Evolutionary conservation across 2,113 vertebrate species (phyloP), one percentile per base, ranked within the genome.

Genomic region (Leptocoma aspasia): DNA sequence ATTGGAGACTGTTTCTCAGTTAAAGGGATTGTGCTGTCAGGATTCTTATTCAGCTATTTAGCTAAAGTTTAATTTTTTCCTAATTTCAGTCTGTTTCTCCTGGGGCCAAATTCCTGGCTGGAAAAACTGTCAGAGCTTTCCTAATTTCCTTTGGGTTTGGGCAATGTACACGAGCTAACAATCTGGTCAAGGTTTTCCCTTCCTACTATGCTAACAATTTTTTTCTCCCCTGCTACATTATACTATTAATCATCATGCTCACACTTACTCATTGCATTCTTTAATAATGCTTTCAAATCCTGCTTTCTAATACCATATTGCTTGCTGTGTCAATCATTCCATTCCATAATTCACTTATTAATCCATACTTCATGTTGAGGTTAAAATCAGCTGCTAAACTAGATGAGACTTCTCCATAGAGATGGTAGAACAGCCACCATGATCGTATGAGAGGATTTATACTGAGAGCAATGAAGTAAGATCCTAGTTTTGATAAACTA

Each of bases 281-380:
- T 71, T 93, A 93, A 86, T 94, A 90, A 90, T 1, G 1, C 28
- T 90, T 93, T 91, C 75, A 73, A 56, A 94, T 93, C 42, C 59
- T 0, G 0, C 39, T 84, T 92, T 86, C 65, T 79, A 65, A 89
- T 70, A 80, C 22, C 15, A 31, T 66, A 73, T 63, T 83, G 20
- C 75, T 92, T 70, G 13, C 52, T 42, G 31, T 82, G 96, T 96
- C 94, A 96, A 83, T 97, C 94, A 96, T 77, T 94, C 79, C 30
- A 77, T 56, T 63, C 54, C 31, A 60, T 94, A 91, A 96, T 93
- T 80, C 68, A 80, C 21, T 91, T 95, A 86, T 90, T 95, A 94
- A 88, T 59, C 82, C 68, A 69, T 73, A 80, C 50, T 77, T 90
- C 56, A 75, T 49, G 63, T 73, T 84, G 68, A 92, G 85, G 93